Evolutionary conservation across 1,140 invertebrate species (phyloP).

Genomic region (Mamestra configurata): DNA sequence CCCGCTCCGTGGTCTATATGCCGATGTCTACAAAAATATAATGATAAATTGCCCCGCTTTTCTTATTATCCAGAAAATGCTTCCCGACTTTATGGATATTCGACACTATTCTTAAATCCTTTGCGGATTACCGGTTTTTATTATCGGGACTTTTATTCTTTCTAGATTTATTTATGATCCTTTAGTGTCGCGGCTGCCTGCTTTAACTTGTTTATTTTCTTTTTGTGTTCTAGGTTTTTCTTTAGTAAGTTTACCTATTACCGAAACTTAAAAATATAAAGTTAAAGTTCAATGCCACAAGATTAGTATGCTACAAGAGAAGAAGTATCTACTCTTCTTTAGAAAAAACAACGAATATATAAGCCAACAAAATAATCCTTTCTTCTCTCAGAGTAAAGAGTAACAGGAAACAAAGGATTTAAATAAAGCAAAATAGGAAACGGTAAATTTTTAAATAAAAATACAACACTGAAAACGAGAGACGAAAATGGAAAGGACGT

Average conservation of each 20-base stretch:
- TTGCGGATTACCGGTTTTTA: conserved; percentile 15
- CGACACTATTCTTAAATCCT: conserved; percentile 24
- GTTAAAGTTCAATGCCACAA: no score
- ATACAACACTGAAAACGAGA: background rate
- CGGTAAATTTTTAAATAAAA: background rate
- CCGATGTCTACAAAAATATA: conserved; percentile 50
- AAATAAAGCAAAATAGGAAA: background rate
- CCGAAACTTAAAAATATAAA: no score
- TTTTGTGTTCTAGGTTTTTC: no score
- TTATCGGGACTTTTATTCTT: background rate
- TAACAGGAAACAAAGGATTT: background rate
- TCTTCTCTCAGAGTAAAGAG: background rate
- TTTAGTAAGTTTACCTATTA: no score
- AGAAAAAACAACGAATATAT: background rate
- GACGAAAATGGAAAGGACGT: background rate
- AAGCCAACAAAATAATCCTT: background rate
- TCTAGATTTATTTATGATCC: background rate
- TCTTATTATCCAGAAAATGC: conserved; percentile 40
- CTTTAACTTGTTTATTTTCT: background rate
- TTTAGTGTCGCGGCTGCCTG: no score
- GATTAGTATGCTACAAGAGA: no score
- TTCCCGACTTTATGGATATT: conserved; percentile 42
- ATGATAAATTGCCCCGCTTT: conserved; percentile 40
- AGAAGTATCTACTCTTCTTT: background rate
- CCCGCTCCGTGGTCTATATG: conserved; percentile 33